Base-by-base conservation (phyloP, 1,140 invertebrate species). In the Pseudobourletiella spinata region DNA sequence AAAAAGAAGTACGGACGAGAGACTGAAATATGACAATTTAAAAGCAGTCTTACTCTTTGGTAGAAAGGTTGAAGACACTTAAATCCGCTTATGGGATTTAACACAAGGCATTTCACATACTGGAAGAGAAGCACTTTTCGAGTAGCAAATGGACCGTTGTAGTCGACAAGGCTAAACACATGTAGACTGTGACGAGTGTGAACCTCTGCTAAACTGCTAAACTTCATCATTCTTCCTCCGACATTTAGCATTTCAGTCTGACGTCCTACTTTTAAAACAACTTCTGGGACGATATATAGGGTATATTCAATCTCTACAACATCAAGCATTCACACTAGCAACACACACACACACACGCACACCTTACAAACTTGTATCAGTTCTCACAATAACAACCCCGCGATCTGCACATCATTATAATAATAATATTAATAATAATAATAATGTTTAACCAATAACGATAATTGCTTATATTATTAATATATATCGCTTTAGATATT, bases 1-100 rank as follows among this genome's bases (percentile, higher is more conserved):
- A n/a, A 32, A 55, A 55, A 35, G 4, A 32, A 35, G 2, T 3
- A 26, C 32, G 30, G 39, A 57, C 24, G 30, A 43, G 32, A 39
- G 56, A 57, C 30, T 57, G 32, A 43, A 42, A 57, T 26, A 32
- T 51, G 20, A 51, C 48, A 25, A 25, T 25, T 51, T 25, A 14
- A 18, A 26, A 51, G 48, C 48, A 51, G 48, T 51, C 48, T 51
- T 26, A 25, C 24, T 51, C 48, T 51, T 51, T 51, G 48, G 48
- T 51, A 51, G 48, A 51, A 26, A 26, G 24, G 48, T 51, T 51
- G 24, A 51, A 51, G 48, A 51, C 48, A 51, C 48, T 51, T 51
- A 22, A 14, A 51, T 51, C 14, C 48, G 25, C 25, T 51, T 46
- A 4, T 51, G 15, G 24, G 3, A 25, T 51, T 3, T 26, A 51